phyloP scores from a whole-genome alignment of 2,113 vertebrate genomes.

The Sprattus sprattus region DNA sequence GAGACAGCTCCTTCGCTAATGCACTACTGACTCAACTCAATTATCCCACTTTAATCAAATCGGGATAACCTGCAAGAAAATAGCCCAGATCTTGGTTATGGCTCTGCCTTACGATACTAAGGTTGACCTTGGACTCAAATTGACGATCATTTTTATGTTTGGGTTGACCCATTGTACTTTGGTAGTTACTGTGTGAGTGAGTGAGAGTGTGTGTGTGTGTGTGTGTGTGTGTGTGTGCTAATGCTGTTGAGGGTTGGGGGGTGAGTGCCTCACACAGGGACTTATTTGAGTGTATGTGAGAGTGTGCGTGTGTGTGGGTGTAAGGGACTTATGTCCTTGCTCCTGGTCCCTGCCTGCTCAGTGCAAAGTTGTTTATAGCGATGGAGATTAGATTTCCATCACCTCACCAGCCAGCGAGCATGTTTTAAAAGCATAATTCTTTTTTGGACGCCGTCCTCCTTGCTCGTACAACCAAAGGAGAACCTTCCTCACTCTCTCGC shows the following conservation, averaged over 20 bases:
- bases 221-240: too few species aligned
- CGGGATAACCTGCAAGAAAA: not conserved
- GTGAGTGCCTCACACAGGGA: not conserved
- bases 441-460: slow-evolving; percentile 16
- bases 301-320: not conserved
- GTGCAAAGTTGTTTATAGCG: slow-evolving; percentile 47
- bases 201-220: not conserved
- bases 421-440: slow-evolving; percentile 42
- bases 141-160: not conserved
- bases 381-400: slow-evolving; percentile 49
- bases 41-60: not conserved
- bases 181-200: not conserved
- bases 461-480: not conserved
- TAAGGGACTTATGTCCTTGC: not conserved
- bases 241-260: too few species aligned
- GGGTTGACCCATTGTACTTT: not conserved
- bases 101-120: not conserved
- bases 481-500: not conserved
- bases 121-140: slow-evolving; percentile 8
- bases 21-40: not conserved
- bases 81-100: not conserved
- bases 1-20: not conserved
- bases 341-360: slow-evolving; percentile 1
- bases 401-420: slow-evolving; percentile 35
- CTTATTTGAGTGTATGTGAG: not conserved